Conservation (phyloP, 1,140 invertebrate genomes). For the Diprion similis region DNA sequence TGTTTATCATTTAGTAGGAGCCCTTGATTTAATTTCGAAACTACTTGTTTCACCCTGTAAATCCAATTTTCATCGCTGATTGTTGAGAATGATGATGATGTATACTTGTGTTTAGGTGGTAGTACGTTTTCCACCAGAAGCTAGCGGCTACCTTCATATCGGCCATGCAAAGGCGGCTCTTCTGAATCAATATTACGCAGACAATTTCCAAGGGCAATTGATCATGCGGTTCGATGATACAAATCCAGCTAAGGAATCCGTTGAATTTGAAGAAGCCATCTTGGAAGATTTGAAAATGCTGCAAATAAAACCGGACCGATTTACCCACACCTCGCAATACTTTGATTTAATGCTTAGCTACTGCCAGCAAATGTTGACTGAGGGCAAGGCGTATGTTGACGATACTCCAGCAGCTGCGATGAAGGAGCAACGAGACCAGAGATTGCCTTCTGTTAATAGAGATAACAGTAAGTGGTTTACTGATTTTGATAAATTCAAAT, state of each 20-base stretch:
- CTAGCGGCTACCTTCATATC: constrained; percentile 92
- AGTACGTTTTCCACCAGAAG: constrained; percentile 98
- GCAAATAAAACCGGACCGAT: constrained; percentile 90
- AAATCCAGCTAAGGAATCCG: constrained; percentile 98
- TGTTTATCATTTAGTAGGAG: too few species aligned
- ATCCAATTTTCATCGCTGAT: too few species aligned
- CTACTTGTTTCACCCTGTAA: constrained; percentile 12
- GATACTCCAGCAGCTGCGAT: constrained; percentile 94
- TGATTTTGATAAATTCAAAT: constrained; percentile 1
- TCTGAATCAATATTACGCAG: constrained; percentile 97
- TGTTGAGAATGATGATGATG: not conserved
- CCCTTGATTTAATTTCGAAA: not conserved
- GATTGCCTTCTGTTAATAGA: constrained; percentile 85
- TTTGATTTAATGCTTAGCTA: constrained; percentile 91
- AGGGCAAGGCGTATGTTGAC: constrained; percentile 94
- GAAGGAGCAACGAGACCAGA: constrained; percentile 94
- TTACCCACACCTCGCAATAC: constrained; percentile 96
- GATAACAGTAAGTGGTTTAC: constrained; percentile 74
- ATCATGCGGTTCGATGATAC: constrained; percentile 99
- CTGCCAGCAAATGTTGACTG: constrained; percentile 88
- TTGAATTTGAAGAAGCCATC: constrained; percentile 98
- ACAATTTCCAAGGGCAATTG: constrained; percentile 91
- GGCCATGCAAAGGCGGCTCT: constrained; percentile 99
- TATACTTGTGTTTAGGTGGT: constrained; percentile 62
- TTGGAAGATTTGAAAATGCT: constrained; percentile 92